Evolutionary conservation across 2,888 invertebrate species (phyloP), one percentile per base, ranked within the genome.

Genomic region (Drosophila borborema): DNA sequence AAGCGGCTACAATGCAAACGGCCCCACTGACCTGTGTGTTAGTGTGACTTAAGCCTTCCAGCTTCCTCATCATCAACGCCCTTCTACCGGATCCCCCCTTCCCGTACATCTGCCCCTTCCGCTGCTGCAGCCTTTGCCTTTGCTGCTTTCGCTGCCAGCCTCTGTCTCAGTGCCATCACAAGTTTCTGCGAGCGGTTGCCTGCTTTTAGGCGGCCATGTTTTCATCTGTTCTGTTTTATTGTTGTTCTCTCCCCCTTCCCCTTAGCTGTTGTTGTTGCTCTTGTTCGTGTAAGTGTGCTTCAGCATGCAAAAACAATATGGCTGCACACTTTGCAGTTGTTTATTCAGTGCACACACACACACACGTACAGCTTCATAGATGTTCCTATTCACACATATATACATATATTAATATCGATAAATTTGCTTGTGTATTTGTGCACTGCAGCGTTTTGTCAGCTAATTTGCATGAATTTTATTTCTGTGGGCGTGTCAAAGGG

Each of bases 391-490:
- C 10, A 45, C 59, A 36, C 10, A 45, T 51, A 36, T 4, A 23
- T 28, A 48, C 18, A 51, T 34, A 46, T 46, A 31, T 7, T 18
- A 3, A 49, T 48, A 67, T 54, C 67, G 53, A 66, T 61, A 16
- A 54, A 36, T 63, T 45, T 54, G 31, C 18, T 2, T 34, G 12
- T 56, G 38, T 40, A 51, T 70, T 23, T 40, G 67, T 67, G 46
- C 54, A 45, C 66, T 60, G 62, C 75, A 76, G 66, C 51, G 72
- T 76, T 79, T 88, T 77, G 86, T 77, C 71, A 86, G 86, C 68
- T 86, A 88, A 89, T 89, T 83, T 83, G 74, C 83, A 88, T 89
- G 68, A 60, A 72, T 68, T 72, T 77, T 74, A 69, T 62, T 59
- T 68, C 45, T 16, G 43, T 43, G n/a, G 56, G 45, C 34, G 58